These are phyloP conservation scores for Taenaris catops DNA, from an alignment of 2,888 invertebrate genomes.

Conservation along the genomic window DNA sequence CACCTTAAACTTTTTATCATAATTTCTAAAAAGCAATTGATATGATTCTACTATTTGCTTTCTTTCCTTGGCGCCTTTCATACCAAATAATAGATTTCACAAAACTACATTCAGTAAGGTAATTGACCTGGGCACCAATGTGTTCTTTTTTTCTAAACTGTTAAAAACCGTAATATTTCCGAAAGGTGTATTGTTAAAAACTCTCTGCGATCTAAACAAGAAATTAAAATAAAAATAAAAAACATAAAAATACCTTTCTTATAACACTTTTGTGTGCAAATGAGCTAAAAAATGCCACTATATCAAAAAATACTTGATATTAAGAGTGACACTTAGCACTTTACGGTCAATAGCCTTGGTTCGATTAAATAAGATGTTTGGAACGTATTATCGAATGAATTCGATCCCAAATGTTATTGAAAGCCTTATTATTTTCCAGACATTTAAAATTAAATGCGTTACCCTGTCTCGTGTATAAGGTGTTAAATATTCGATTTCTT, in stretches of 20 bases:
- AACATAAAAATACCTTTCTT: slow-evolving; percentile 16
- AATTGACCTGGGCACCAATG: background rate
- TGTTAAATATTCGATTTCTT: too few relatives aligned
- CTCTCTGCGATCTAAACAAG: slow-evolving; percentile 4
- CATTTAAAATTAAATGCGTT: slow-evolving; percentile 9
- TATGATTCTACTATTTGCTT: too few relatives aligned
- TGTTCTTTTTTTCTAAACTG: background rate
- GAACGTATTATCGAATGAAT: slow-evolving; percentile 45
- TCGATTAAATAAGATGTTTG: slow-evolving; percentile 48
- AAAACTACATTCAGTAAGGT: slow-evolving; percentile 1
- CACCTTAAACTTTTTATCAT: too few relatives aligned
- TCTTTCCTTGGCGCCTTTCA: too few relatives aligned
- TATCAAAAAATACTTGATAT: slow-evolving; percentile 38
- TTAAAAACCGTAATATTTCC: slow-evolving; percentile 7
- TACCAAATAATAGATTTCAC: too few relatives aligned
- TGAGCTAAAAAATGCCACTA: slow-evolving; percentile 43
- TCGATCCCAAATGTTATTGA: slow-evolving; percentile 13
- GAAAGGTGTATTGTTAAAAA: slow-evolving; percentile 5
- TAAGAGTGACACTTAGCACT: slow-evolving; percentile 53
- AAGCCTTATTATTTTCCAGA: slow-evolving; percentile 11
- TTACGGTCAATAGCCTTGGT: slow-evolving; percentile 43
- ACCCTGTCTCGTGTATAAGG: background rate
- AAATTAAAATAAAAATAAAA: slow-evolving; percentile 16
- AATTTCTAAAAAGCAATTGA: too few relatives aligned
- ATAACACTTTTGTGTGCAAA: slow-evolving; percentile 29